A percentile compares a stretch with the other conserved stretches of the same genome.
Evolutionary conservation across 2,113 vertebrate species (phyloP).

Genomic region (Lamprotornis superbus): DNA sequence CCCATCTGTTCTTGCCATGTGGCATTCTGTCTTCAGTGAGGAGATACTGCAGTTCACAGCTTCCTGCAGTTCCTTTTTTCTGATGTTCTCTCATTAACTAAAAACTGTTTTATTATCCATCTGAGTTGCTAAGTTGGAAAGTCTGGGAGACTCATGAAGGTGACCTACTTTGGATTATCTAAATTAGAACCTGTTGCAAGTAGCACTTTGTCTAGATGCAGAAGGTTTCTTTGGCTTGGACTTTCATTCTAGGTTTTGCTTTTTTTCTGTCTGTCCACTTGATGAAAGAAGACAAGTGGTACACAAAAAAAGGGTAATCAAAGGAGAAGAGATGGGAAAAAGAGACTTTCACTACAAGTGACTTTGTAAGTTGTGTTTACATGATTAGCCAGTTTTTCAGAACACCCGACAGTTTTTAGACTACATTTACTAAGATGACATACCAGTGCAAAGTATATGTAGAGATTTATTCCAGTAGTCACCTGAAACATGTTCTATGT

Average conservation of each 20-base stretch:
- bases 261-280: neutral
- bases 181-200: neutral
- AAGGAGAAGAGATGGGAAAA: neutral
- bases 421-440: neutral
- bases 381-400: neutral
- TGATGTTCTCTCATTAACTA: constrained; percentile 51
- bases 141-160: constrained; percentile 8
- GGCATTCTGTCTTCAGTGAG: constrained; percentile 35
- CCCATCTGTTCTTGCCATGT: constrained; percentile 66
- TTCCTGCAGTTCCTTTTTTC: constrained; percentile 31
- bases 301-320: neutral
- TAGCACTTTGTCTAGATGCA: neutral
- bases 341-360: neutral
- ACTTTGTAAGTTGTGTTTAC: neutral
- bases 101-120: constrained; percentile 38
- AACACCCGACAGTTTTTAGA: neutral
- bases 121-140: constrained; percentile 5
- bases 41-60: constrained; percentile 34
- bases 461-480: neutral
- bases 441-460: neutral
- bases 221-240: neutral
- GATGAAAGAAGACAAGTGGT: neutral
- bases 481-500: neutral
- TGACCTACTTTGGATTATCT: constrained; percentile 22
- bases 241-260: neutral